Percentiles rank a stretch among this genome's conserved stretches.
These are phyloP conservation scores for Caenorhabditis sp. DNA, from an alignment of 2,888 invertebrate species.

Conservation along the genomic window DNA sequence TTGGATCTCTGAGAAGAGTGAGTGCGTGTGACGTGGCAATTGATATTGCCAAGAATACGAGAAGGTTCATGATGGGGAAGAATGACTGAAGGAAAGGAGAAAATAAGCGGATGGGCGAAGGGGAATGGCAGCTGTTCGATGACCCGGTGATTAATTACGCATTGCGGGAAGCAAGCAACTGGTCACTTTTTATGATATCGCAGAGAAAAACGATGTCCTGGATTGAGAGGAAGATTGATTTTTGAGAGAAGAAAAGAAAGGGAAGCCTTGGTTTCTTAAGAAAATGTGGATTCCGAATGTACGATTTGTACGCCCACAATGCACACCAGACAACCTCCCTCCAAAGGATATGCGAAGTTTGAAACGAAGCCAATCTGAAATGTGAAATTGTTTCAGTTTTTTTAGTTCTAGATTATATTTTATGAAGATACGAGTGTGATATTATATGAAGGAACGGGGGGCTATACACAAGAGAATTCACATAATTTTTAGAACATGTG, in stretches of 20 bases:
- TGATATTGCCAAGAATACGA: conserved; percentile 6
- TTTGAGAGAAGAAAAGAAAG: too few species aligned
- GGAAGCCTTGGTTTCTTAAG: too few species aligned
- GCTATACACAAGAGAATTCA: not conserved
- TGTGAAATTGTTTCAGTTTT: too few species aligned
- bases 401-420: too few species aligned
- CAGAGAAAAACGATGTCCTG: not conserved
- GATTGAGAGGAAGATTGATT: not conserved
- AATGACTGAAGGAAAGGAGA: not conserved
- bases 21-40: conserved; percentile 6
- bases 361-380: too few species aligned
- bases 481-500: conserved; percentile 28
- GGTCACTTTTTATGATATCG: conserved; percentile 18
- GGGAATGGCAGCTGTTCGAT: conserved; percentile 7
- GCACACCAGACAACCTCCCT: too few species aligned
- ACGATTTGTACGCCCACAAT: too few species aligned
- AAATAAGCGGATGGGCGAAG: not conserved
- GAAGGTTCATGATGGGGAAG: conserved; percentile 6
- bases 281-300: too few species aligned
- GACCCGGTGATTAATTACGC: not conserved
- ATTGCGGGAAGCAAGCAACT: conserved; percentile 22
- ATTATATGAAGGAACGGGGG: not conserved
- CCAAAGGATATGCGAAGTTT: too few species aligned
- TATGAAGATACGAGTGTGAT: too few species aligned
- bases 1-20: conserved; percentile 19